Base-by-base conservation (phyloP, 1,140 invertebrate genomes). In the Leptopilina boulardi region DNA sequence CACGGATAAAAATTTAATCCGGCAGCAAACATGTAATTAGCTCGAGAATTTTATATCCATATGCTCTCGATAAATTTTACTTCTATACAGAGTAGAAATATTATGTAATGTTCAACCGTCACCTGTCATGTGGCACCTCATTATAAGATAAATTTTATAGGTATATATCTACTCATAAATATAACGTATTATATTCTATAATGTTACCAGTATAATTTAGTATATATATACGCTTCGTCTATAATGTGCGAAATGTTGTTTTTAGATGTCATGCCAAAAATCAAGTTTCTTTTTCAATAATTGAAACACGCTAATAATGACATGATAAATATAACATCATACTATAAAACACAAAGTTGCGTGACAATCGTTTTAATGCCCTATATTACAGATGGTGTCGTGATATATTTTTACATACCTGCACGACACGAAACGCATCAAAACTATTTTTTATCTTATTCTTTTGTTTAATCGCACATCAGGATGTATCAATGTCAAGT, bases 401-500 rank as follows among this genome's bases (percentile, higher is more conserved):
- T 18, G 47, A 51, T 51, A 51, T 42, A 42, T 42, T 51, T 18
- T 8, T 51, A 2, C n/a, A 1, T n/a, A 38, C 34, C 1, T 42
- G 41, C 3, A 42, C 9, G 18, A 51, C 47, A 51, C 4, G 15
- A 51, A 51, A 51, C 15, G n/a, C n/a, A 51, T 51, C n/a, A 18
- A 51, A 51, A 47, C 15, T 15, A 15, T 47, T 47, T 51, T 6
- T 18, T 18, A 18, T n/a, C n/a, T n/a, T n/a, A n/a, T n/a, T n/a
- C n/a, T n/a, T n/a, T 6, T 51, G 44, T 38, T 38, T 38, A 38
- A 9, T 38, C 9, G 2, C 3, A 38, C 34, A 38, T 38, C 9
- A 38, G 86, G 86, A 86, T 87, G 87, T 87, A 89, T 88, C 87
- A 89, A 88, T 87, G 87, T 88, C 88, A 84, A 75, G 78, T 81